Evolutionary conservation across 1,140 invertebrate genomes (phyloP).

Genomic region (Aphidius gifuensis): DNA sequence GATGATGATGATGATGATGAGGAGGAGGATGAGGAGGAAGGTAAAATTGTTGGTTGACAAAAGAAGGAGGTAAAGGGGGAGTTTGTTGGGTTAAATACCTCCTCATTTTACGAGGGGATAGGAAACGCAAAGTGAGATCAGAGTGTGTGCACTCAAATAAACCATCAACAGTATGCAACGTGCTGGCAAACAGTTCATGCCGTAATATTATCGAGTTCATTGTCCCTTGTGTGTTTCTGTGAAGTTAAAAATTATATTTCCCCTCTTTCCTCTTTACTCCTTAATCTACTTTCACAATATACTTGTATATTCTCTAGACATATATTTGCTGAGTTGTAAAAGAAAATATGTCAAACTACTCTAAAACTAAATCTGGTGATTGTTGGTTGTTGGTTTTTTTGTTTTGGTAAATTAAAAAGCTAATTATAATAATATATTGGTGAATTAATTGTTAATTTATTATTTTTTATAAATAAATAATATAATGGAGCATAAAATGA

Average conservation of each 20-base stretch:
- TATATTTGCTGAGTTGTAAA: no score
- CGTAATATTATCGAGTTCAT: slow-evolving; percentile 40
- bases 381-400: no score
- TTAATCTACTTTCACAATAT: slow-evolving; percentile 28
- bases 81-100: no score
- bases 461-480: no score
- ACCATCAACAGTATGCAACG: slow-evolving; percentile 31
- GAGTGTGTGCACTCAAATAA: slow-evolving; percentile 29
- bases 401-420: no score
- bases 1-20: slow-evolving; percentile 9
- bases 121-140: slow-evolving; percentile 20
- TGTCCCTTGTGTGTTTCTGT: slow-evolving; percentile 37
- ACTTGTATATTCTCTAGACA: no score
- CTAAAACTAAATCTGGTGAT: no score
- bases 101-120: not conserved
- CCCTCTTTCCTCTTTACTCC: no score
- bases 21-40: not conserved
- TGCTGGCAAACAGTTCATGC: slow-evolving; percentile 36
- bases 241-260: slow-evolving; percentile 19
- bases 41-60: slow-evolving; percentile 7
- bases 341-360: no score
- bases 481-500: no score
- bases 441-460: no score
- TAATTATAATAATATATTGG: no score
- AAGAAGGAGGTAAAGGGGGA: not conserved